A percentile compares a stretch with the other conserved stretches of the same genome.
These are phyloP conservation scores for Aurelia sp. DNA, from an alignment of 30 jellyfish, hydroid and myxozoan species.

Conservation along the genomic window DNA sequence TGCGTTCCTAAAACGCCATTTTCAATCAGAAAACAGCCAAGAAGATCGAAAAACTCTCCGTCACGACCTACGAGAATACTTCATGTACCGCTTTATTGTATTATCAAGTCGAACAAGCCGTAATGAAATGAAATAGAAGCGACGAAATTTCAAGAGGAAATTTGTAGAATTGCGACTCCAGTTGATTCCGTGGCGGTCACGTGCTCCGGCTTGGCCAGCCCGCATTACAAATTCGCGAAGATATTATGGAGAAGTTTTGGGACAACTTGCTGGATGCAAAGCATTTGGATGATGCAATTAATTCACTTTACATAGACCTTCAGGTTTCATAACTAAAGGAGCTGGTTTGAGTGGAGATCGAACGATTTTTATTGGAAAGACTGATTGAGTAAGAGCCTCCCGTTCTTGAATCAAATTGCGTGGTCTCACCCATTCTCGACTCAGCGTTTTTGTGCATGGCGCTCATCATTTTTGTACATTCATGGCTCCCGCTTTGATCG, in stretches of 20 bases:
- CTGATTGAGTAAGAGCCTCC: not conserved
- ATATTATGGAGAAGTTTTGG: slow-evolving; percentile 31
- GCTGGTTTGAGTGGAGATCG: not conserved
- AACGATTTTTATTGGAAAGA: not conserved
- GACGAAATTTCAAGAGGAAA: slow-evolving; percentile 49
- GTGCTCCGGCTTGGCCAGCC: slow-evolving; percentile 86
- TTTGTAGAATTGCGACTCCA: slow-evolving; percentile 43
- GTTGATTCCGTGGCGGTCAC: slow-evolving; percentile 92
- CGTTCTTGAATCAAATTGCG: slow-evolving; percentile 67
- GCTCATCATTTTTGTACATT: slow-evolving; percentile 81
- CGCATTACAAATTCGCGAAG: slow-evolving; percentile 36
- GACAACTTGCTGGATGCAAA: not conserved
- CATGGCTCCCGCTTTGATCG: slow-evolving; percentile 98
- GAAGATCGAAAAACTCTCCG: not conserved
- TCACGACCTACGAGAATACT: not conserved
- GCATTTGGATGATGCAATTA: slow-evolving; percentile 18
- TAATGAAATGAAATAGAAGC: not conserved
- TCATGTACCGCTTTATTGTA: not conserved
- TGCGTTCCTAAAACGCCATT: slow-evolving; percentile 28
- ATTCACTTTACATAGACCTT: not conserved
- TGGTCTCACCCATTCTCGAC: slow-evolving; percentile 83
- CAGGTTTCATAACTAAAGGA: too few relatives aligned
- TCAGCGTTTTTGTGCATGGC: slow-evolving; percentile 90
- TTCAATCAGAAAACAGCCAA: not conserved
- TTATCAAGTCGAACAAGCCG: not conserved